Base-by-base conservation (phyloP, 2,888 invertebrate genomes). In the Psococerastis gibbosa region DNA sequence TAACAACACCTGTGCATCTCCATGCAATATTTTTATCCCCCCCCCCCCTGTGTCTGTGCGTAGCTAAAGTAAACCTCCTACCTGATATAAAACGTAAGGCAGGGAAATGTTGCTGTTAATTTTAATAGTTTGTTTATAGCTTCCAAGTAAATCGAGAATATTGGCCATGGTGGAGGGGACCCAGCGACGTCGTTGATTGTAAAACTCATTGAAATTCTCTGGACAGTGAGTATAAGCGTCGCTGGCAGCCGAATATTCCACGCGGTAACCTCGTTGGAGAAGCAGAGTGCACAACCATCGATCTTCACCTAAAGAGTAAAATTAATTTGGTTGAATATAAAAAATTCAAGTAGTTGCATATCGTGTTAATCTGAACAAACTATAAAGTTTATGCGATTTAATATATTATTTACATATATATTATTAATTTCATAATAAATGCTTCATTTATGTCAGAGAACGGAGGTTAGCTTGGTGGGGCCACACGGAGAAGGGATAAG, bases 161-260 rank as follows among this genome's bases (percentile, higher is more conserved):
- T 95, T 95, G 23, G 91, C 92, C 60, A 91, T 82, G 0, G 94
- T 95, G 2, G 94, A 94, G 1, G 94, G 92, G 47, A 91, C 87
- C 94, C 94, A 95, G 32, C 94, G 73, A 11, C 94, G 72, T 11
- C 94, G 72, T 60, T 94, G 94, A 61, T 89, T 88, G 63, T 78
- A 95, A 64, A 95, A 94, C 60, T 92, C 92, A 50, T 77, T 76
- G 60, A 94, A 94, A 15, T 71, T 73, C 64, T 94, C 92, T 0
- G 94, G 94, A 22, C 89, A 85, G 58, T 91, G 91, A 1, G 94
- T 95, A 62, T 82, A 84, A 1, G 94, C 85, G 57, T 94, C 94
- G 0, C 89, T 85, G 1, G 94, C 94, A 0, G 94, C 94, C 1
- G 87, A 88, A 61, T 94, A 94, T 57, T 94, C 92, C 1, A 95